Percentiles rank a stretch among this genome's conserved stretches.
Conservation (phyloP, 2,888 invertebrate species). For the Azorinus chamasolen region DNA sequence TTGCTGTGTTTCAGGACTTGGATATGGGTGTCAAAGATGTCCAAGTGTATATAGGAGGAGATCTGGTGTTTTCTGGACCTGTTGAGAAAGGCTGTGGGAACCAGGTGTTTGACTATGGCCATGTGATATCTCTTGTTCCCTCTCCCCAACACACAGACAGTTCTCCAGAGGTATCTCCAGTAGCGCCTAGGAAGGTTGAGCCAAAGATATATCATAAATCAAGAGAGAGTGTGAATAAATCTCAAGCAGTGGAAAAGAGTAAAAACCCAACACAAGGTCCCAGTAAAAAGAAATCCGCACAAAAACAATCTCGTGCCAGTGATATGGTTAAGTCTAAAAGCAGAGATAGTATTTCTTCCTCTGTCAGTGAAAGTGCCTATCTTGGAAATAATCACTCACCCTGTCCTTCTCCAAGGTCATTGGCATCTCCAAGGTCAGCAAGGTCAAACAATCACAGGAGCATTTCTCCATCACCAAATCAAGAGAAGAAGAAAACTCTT, state of each 20-base stretch:
- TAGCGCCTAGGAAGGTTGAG: not conserved
- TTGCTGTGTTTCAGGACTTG: slow-evolving; percentile 77
- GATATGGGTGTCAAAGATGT: slow-evolving; percentile 82
- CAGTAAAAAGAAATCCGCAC: too few species aligned
- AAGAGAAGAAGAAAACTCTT: slow-evolving; percentile 65
- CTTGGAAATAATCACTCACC: slow-evolving; percentile 52
- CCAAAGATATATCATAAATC: not conserved
- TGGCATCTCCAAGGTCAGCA: slow-evolving; percentile 28
- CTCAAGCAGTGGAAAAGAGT: too few species aligned
- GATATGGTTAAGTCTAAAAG: not conserved
- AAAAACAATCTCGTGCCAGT: too few species aligned
- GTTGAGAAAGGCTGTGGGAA: slow-evolving; percentile 86
- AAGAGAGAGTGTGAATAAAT: slow-evolving; percentile 2
- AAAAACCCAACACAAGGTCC: too few species aligned
- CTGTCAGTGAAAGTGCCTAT: slow-evolving; percentile 45
- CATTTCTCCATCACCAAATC: slow-evolving; percentile 64
- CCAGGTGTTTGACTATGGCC: slow-evolving; percentile 85
- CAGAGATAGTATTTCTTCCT: slow-evolving; percentile 26
- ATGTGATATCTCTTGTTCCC: slow-evolving; percentile 67
- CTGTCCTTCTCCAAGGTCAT: slow-evolving; percentile 47
- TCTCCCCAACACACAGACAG: slow-evolving; percentile 19
- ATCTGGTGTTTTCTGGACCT: slow-evolving; percentile 81
- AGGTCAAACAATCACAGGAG: slow-evolving; percentile 48
- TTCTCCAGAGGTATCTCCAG: slow-evolving; percentile 26
- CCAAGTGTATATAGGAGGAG: slow-evolving; percentile 77